phyloP scores from a whole-genome alignment of 2,797 vertebrate species.

The Telmatherina bonti region DNA sequence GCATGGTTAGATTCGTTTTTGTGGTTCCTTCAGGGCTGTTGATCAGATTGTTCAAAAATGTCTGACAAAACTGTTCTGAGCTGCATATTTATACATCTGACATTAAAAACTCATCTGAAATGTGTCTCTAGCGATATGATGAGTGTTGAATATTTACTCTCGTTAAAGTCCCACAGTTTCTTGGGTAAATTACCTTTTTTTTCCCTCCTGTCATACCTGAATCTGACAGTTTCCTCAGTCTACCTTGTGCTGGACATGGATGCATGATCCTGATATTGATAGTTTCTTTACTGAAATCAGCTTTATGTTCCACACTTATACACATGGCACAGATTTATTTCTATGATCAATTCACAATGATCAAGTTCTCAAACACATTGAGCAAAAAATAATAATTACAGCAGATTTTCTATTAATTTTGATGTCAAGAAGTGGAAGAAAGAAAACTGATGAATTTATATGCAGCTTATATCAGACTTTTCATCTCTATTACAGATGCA shows the following conservation, averaged over 20 bases:
- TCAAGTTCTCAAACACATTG: background rate
- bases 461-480: slow-evolving; percentile 55
- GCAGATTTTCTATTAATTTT: slow-evolving; percentile 20
- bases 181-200: background rate
- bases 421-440: slow-evolving; percentile 20
- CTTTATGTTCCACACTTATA: no score
- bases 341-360: background rate
- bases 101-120: slow-evolving; percentile 1
- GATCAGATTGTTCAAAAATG: background rate
- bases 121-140: slow-evolving; percentile 5
- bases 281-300: no score
- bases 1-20: background rate
- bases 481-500: slow-evolving; percentile 60
- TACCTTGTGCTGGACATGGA: no score
- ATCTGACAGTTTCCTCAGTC: no score
- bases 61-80: background rate
- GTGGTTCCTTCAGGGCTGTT: slow-evolving; percentile 2
- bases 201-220: background rate
- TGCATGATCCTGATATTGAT: no score
- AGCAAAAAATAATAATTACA: background rate
- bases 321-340: background rate
- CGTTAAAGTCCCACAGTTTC: background rate
- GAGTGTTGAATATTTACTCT: slow-evolving; percentile 8
- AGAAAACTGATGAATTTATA: slow-evolving; percentile 53
- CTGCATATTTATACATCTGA: background rate